Base-by-base conservation (phyloP, 2,113 vertebrate genomes). In the Desmodus rotundus region DNA sequence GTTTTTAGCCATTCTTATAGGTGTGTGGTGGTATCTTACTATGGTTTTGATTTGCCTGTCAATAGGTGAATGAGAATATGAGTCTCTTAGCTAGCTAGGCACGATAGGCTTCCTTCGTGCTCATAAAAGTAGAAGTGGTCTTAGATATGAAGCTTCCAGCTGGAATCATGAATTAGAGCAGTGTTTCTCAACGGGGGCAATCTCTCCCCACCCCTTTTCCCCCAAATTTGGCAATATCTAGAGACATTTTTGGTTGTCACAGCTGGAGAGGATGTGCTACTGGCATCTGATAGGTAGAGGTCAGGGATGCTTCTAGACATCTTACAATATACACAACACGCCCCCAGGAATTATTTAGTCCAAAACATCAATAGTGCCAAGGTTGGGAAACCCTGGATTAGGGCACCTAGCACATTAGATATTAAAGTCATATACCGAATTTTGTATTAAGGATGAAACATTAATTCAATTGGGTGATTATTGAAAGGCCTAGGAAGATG, bases 131-230 rank as follows among this genome's bases (percentile, higher is more conserved):
- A 91, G 3, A 89, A 50, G 33, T 84, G 94, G 22, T 41, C 28
- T 67, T 92, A 80, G 41, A 73, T 72, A 58, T 17, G 38, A 58
- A 89, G 33, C 81, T 36, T 87, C 17, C 43, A 50, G 80, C 33
- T 86, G 47, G 58, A 92, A 7, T 91, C 58, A 88, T 88, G 31
- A 68, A 84, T 90, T 84, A 96, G 41, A 90, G 63, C 73, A 96
- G 4, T 92, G 52, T 17, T 81, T 93, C 77, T 95, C 50, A 88
- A 36, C 15, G 89, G 15, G 14, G 7, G 5, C 24, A 85, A 2
- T 14, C 50, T 20, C 36, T 52, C 54, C 8, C 28, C 50, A 15
- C 3, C 16, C 58, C 15, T 8, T 17, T 15, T 13, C 24, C 72
- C 16, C 54, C 26, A 90, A 90, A 94, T 65, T 80, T 73, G 68